A percentile compares a stretch with the other conserved stretches of the same genome.
Conservation (phyloP, 2,113 vertebrate species). For the Lanius collurio region DNA sequence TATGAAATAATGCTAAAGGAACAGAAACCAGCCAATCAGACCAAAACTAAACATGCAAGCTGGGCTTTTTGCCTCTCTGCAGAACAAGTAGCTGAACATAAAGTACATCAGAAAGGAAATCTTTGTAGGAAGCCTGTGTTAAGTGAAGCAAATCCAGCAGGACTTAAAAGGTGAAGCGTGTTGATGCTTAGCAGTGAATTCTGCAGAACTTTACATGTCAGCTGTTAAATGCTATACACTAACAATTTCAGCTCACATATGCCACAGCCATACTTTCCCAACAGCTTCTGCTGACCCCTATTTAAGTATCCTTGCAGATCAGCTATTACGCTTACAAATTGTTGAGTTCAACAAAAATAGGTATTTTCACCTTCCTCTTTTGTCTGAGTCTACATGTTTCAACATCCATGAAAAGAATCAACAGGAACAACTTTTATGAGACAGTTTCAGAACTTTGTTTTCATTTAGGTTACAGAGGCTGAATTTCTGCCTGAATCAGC, state of each 20-base stretch:
- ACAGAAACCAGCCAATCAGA: neutral
- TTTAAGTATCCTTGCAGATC: neutral
- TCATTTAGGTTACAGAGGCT: neutral
- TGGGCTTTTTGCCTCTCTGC: neutral
- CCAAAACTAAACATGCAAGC: neutral
- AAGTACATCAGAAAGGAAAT: neutral
- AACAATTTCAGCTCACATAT: neutral
- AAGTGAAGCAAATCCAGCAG: neutral
- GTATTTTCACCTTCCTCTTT: neutral
- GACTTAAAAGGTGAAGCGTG: neutral
- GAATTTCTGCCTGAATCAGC: constrained; percentile 27
- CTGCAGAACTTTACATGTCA: neutral
- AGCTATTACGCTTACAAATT: neutral
- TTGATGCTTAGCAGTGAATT: neutral
- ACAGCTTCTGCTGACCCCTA: neutral
- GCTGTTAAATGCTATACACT: neutral
- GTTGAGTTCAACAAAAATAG: neutral
- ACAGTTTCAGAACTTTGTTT: constrained; percentile 4
- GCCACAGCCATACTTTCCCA: neutral
- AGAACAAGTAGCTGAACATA: neutral
- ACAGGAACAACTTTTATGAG: neutral
- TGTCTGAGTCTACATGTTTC: neutral
- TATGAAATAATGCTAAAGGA: neutral
- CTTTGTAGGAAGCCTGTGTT: neutral
- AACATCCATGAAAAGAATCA: neutral